phyloP scores from a whole-genome alignment of 2,888 invertebrate genomes.

The Aspidiotus destructor region DNA sequence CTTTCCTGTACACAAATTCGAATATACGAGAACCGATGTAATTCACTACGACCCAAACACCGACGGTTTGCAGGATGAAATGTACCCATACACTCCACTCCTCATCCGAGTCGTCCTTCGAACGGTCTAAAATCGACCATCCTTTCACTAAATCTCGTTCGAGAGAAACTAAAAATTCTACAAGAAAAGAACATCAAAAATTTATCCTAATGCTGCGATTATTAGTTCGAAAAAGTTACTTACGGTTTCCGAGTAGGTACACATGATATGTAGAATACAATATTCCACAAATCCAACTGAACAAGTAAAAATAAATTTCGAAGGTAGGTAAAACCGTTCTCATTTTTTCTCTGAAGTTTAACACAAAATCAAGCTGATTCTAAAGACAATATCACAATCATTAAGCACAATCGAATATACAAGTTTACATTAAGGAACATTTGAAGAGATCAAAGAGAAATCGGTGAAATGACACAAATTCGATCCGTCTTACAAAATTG shows the following conservation, averaged over 20 bases:
- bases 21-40: conserved; percentile 48
- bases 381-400: no score
- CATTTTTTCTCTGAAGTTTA: background rate
- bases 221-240: conserved; percentile 13
- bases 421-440: no score
- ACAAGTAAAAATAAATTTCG: conserved; percentile 18
- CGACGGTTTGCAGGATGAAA: conserved; percentile 45
- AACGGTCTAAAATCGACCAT: conserved; percentile 43
- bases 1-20: conserved; percentile 38
- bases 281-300: conserved; percentile 23
- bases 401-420: no score
- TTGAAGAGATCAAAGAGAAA: no score
- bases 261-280: conserved; percentile 28
- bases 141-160: conserved; percentile 29
- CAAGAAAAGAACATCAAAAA: background rate
- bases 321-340: background rate
- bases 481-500: no score
- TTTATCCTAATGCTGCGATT: background rate
- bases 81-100: conserved; percentile 61
- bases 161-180: conserved; percentile 9
- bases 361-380: no score
- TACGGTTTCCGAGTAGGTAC: conserved; percentile 22
- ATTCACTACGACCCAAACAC: conserved; percentile 51
- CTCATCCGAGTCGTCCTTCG: conserved; percentile 57
- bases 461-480: no score